Conservation (phyloP, 1,140 invertebrate genomes). For the Euwallacea similis region DNA sequence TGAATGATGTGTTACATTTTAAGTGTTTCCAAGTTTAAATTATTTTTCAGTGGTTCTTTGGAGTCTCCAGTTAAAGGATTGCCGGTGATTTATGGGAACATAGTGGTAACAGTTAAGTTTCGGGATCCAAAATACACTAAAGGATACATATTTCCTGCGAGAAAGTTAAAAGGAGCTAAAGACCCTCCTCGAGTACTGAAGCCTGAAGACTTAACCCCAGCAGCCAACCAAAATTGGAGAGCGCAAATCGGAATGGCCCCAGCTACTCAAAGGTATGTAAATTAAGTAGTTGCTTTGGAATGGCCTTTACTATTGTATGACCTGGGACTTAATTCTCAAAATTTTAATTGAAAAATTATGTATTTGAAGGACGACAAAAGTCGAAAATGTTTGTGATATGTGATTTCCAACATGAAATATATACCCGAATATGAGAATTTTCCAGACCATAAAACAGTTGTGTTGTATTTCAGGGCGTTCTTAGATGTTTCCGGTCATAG, state of each 20-base stretch:
- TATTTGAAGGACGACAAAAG: no score
- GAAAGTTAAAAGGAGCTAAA: slow-evolving; percentile 66
- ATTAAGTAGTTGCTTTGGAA: background rate
- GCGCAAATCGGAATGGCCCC: slow-evolving; percentile 67
- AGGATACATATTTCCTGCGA: slow-evolving; percentile 79
- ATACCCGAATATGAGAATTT: no score
- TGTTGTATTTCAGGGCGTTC: slow-evolving; percentile 57
- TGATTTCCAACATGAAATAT: no score
- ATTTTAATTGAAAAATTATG: no score
- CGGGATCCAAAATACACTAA: slow-evolving; percentile 78
- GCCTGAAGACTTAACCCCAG: slow-evolving; percentile 72
- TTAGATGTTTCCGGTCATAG: slow-evolving; percentile 69
- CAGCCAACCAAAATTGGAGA: slow-evolving; percentile 69
- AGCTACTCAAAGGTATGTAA: slow-evolving; percentile 45
- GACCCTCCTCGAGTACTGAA: slow-evolving; percentile 78
- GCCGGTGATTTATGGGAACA: slow-evolving; percentile 61
- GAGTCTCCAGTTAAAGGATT: slow-evolving; percentile 72
- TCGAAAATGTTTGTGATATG: no score
- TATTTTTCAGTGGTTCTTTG: slow-evolving; percentile 57
- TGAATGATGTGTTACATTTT: background rate
- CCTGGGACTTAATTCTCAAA: no score
- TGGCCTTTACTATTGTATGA: no score
- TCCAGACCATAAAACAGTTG: background rate
- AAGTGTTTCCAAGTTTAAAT: background rate
- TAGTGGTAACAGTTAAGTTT: slow-evolving; percentile 71